phyloP scores from a whole-genome alignment of 2,888 invertebrate species.

The Bellardia pandia region DNA sequence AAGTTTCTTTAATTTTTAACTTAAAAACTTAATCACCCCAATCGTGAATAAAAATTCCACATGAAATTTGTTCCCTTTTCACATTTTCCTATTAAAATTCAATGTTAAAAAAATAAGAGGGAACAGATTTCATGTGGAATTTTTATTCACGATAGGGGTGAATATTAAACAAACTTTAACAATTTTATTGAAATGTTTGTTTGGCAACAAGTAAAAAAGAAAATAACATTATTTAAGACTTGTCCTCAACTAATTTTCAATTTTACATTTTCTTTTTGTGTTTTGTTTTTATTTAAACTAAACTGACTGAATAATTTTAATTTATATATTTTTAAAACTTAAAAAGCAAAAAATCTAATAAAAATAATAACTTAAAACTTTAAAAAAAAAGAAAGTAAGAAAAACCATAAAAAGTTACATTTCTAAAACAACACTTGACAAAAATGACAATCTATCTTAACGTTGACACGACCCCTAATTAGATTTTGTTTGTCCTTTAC shows the following conservation, averaged over 20 bases:
- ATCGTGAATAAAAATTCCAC: too few relatives aligned
- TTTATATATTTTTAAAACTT: slow-evolving; percentile 65
- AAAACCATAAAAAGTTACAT: background rate
- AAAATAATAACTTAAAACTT: background rate
- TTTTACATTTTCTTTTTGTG: slow-evolving; percentile 45
- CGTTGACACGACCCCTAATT: slow-evolving; percentile 16
- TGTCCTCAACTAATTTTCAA: slow-evolving; percentile 48
- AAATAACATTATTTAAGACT: slow-evolving; percentile 38
- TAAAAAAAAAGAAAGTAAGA: slow-evolving; percentile 32
- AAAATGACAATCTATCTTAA: slow-evolving; percentile 62
- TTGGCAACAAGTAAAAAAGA: slow-evolving; percentile 34
- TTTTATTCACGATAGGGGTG: too few relatives aligned
- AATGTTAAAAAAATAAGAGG: too few relatives aligned
- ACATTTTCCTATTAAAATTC: too few relatives aligned
- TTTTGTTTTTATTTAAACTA: slow-evolving; percentile 57
- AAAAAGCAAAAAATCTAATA: slow-evolving; percentile 20
- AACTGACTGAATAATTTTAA: slow-evolving; percentile 73
- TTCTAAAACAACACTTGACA: background rate
- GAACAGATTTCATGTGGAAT: too few relatives aligned
- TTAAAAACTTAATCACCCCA: too few relatives aligned
- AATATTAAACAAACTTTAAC: slow-evolving; percentile 16
- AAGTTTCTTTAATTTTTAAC: slow-evolving; percentile 18
- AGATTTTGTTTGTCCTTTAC: slow-evolving; percentile 33
- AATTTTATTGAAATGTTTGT: slow-evolving; percentile 3
- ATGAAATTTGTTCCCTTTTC: too few relatives aligned